Evolutionary conservation across 1,140 invertebrate species (phyloP).

Genomic region (Adoxophyes honmai): DNA sequence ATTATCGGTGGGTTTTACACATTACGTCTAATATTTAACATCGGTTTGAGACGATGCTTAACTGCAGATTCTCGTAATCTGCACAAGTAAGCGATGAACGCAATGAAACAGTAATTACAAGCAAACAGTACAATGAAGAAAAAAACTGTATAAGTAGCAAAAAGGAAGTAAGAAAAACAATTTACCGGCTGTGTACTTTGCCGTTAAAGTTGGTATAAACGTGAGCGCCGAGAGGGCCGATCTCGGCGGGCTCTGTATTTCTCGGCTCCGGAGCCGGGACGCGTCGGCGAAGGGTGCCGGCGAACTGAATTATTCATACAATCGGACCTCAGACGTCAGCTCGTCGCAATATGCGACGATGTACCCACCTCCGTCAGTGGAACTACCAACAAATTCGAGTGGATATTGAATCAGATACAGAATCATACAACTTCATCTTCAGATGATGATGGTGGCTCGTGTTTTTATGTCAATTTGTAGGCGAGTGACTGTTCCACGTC

Average conservation of each 20-base stretch:
- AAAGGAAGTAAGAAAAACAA: slow-evolving; percentile 1
- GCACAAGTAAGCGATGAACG: too few relatives aligned
- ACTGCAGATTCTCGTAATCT: too few relatives aligned
- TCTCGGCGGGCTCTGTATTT: slow-evolving; percentile 5
- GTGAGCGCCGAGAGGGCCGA: slow-evolving; percentile 8
- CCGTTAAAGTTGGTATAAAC: slow-evolving; percentile 14
- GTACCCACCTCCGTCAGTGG: slow-evolving; percentile 31
- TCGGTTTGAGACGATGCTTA: too few relatives aligned
- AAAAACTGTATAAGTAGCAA: not conserved
- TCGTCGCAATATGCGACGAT: slow-evolving; percentile 38
- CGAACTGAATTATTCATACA: slow-evolving; percentile 60
- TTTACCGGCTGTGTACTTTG: slow-evolving; percentile 7
- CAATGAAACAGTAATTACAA: too few relatives aligned
- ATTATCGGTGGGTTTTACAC: too few relatives aligned
- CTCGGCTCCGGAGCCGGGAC: slow-evolving; percentile 20
- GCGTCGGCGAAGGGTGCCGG: slow-evolving; percentile 41
- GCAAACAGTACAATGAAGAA: slow-evolving; percentile 1
- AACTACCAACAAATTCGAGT: slow-evolving; percentile 26
- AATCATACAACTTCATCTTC: not conserved
- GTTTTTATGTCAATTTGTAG: too few relatives aligned
- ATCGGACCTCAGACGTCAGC: slow-evolving; percentile 43
- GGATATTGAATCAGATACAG: slow-evolving; percentile 9
- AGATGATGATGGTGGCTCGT: too few relatives aligned
- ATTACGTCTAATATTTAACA: too few relatives aligned
- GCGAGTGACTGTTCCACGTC: too few relatives aligned